Conservation (phyloP, 1,140 invertebrate species). For the Lasaia peninsularis region DNA sequence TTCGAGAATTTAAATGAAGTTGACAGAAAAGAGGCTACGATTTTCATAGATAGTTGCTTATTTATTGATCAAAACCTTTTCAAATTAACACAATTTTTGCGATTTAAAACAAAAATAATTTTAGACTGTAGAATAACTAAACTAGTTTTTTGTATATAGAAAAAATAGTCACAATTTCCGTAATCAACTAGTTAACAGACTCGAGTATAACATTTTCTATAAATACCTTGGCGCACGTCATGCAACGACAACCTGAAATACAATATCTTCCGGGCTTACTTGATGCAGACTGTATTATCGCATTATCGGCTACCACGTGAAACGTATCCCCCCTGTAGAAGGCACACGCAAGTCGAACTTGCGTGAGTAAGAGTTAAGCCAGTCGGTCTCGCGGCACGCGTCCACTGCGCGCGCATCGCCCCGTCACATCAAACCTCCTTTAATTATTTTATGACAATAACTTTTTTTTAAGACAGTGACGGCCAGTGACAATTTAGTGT, state of each 20-base stretch:
- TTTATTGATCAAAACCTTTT: too few species aligned
- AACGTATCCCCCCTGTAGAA: constrained; percentile 46
- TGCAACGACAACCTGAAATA: neutral
- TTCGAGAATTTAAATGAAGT: too few species aligned
- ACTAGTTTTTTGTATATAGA: too few species aligned
- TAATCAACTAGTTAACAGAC: too few species aligned
- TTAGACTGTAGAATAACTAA: too few species aligned
- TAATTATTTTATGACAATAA: constrained; percentile 23
- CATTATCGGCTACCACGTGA: constrained; percentile 24
- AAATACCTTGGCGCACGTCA: neutral
- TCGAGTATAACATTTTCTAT: neutral
- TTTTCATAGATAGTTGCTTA: too few species aligned
- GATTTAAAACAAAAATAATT: too few species aligned
- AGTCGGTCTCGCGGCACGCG: constrained; percentile 43
- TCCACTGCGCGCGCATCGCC: constrained; percentile 35
- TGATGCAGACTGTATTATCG: neutral
- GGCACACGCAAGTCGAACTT: constrained; percentile 28
- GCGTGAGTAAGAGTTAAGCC: constrained; percentile 32
- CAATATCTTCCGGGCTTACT: neutral
- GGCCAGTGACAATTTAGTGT: constrained; percentile 21
- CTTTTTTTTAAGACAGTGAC: constrained; percentile 20
- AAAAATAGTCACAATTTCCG: too few species aligned
- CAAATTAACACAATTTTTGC: too few species aligned
- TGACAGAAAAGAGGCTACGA: too few species aligned
- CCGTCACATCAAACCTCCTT: constrained; percentile 27